Base-by-base conservation (phyloP, 2,797 vertebrate genomes). In the Melopsittacus undulatus region DNA sequence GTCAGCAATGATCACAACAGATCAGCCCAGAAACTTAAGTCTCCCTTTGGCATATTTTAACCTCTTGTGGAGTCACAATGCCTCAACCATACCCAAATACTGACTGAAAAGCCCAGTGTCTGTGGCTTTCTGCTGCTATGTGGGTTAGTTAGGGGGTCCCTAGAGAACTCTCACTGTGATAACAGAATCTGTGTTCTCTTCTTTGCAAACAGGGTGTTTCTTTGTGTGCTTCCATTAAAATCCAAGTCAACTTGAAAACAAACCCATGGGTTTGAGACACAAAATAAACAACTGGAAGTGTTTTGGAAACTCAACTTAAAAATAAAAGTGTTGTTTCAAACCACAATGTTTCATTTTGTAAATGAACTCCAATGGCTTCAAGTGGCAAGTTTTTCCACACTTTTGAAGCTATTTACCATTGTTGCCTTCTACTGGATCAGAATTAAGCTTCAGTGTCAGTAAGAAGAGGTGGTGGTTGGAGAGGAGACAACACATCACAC, bases 381-480 rank as follows among this genome's bases (percentile, higher is more conserved):
- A 81, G 48, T 7, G 34, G 72, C 74, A 83, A 89, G 89, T 49
- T 79, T 69, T 69, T 88, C 86, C 61, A 15, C 10, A 17, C 38
- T 76, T 95, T 66, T 49, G 34, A 72, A 90, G 51, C 38, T 76
- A 11, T 94, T 92, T 83, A 76, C 70, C 43, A 8, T 62, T 80
- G 77, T 45, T 67, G 67, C 59, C 40, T 90, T 76, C 49, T 46
- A 21, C 72, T 40, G 54, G 62, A 19, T 76, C 63, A 54, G 59
- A 84, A 87, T 89, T 42, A 76, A 91, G 75, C n/a, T 42, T 72
- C 89, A 91, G 83, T 75, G 88, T 77, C 94, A 84, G 82, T 51
- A 45, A 70, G 81, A n/a, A 78, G 89, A 83, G 19, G n/a, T 40
- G 15, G 20, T 62, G 72, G 54, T 81, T 64, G 78, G 92, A 94